Percentiles rank a stretch among this genome's conserved stretches.
Conservation (phyloP, 2,113 vertebrate genomes). For the Dinomys branickii region DNA sequence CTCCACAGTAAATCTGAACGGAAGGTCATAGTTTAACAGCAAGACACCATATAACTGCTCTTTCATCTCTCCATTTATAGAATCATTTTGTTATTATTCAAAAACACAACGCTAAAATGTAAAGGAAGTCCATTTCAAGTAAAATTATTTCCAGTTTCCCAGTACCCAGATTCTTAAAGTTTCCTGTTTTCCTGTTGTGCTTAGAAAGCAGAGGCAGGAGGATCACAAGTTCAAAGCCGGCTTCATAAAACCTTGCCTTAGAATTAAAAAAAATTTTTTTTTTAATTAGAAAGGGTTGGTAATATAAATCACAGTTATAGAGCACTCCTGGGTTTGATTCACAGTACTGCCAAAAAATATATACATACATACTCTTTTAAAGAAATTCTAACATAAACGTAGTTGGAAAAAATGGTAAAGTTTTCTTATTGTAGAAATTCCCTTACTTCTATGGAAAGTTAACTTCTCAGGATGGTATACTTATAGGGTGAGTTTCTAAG, state of each 20-base stretch:
- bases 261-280: too few species aligned
- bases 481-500: background rate
- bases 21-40: background rate
- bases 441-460: background rate
- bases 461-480: background rate
- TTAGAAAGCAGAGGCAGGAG: background rate
- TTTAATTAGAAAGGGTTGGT: background rate
- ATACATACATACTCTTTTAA: background rate
- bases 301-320: background rate
- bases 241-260: background rate
- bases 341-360: background rate
- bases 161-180: constrained; percentile 26
- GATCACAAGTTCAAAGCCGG: background rate
- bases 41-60: background rate
- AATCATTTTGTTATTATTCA: constrained; percentile 30
- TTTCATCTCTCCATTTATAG: background rate
- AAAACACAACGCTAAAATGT: constrained; percentile 16
- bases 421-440: background rate
- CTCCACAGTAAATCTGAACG: background rate
- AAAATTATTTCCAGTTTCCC: constrained; percentile 2
- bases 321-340: background rate
- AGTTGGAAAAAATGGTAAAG: background rate
- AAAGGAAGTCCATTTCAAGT: constrained; percentile 45
- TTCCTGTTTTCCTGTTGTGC: background rate
- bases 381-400: background rate